These are phyloP conservation scores for Anolis carolinensis DNA, from an alignment of 2,113 vertebrate genomes.

Conservation along the genomic window DNA sequence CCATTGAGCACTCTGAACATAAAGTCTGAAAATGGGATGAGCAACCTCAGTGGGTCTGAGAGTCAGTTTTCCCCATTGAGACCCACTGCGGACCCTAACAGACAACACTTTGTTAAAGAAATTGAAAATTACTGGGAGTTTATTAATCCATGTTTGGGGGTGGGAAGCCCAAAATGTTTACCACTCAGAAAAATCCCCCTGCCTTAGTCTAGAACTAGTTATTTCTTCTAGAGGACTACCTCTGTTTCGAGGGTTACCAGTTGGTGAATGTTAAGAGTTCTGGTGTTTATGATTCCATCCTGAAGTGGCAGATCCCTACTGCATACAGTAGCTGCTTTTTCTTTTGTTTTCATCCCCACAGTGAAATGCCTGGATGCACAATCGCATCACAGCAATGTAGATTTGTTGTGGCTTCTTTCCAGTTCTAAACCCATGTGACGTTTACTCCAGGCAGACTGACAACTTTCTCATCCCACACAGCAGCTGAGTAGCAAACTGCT, in stretches of 20 bases:
- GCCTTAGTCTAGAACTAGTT: too few relatives aligned
- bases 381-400: rapidly evolving
- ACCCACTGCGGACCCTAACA: too few relatives aligned
- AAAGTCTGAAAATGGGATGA: not conserved
- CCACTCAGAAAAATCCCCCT: too few relatives aligned
- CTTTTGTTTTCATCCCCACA: not conserved
- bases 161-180: too few relatives aligned
- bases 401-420: not conserved
- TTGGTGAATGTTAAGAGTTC: not conserved
- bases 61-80: too few relatives aligned
- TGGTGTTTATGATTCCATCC: not conserved
- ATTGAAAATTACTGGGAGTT: too few relatives aligned
- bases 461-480: not conserved
- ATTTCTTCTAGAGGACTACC: too few relatives aligned
- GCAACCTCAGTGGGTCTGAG: too few relatives aligned
- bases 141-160: too few relatives aligned
- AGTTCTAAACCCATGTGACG: not conserved
- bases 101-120: too few relatives aligned
- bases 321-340: not conserved
- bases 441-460: not conserved
- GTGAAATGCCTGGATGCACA: not conserved
- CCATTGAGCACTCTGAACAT: not conserved
- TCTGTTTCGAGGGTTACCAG: not conserved
- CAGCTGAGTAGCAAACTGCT: not conserved
- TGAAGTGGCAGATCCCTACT: not conserved